phyloP scores from a whole-genome alignment of 2,797 vertebrate genomes.

The Chromis chromis region DNA sequence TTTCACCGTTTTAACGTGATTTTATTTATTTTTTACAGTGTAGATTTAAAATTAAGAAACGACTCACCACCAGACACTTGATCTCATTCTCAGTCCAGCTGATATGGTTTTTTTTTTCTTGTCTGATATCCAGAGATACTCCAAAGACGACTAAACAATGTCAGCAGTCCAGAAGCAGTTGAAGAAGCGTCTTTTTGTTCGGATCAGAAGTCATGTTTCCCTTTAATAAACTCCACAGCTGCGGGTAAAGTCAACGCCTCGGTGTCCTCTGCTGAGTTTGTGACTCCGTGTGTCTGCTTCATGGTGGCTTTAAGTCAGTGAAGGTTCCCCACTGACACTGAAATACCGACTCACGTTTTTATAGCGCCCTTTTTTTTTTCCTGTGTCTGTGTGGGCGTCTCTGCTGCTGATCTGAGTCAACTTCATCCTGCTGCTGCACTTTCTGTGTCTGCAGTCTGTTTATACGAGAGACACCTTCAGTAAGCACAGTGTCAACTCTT shows the following conservation, averaged over 20 bases:
- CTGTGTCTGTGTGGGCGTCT: conserved; percentile 56
- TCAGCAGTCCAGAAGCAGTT: conserved; percentile 17
- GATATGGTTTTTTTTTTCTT: conserved; percentile 21
- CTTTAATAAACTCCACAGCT: conserved; percentile 11
- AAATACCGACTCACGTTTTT: conserved; percentile 34
- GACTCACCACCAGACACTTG: conserved; percentile 48
- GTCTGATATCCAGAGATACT: conserved; percentile 23
- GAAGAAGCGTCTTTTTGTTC: not conserved
- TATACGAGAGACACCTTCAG: not conserved
- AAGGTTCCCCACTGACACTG: conserved; percentile 35
- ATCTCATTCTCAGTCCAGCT: conserved; percentile 20
- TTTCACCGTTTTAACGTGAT: too few relatives aligned
- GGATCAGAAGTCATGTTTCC: conserved; percentile 24
- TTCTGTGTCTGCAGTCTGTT: conserved; percentile 12
- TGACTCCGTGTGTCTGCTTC: conserved; percentile 1
- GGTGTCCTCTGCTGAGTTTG: not conserved
- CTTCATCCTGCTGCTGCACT: conserved; percentile 1
- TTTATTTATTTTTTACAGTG: not conserved
- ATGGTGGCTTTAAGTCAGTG: conserved; percentile 4
- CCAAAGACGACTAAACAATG: conserved; percentile 18
- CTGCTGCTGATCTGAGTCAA: conserved; percentile 39
- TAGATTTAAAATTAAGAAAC: not conserved
- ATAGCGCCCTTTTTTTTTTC: conserved; percentile 33
- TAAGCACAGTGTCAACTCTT: not conserved
- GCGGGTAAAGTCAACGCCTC: not conserved